Evolutionary conservation across 1,140 invertebrate genomes (phyloP).

Genomic region (Diabrotica virgifera): DNA sequence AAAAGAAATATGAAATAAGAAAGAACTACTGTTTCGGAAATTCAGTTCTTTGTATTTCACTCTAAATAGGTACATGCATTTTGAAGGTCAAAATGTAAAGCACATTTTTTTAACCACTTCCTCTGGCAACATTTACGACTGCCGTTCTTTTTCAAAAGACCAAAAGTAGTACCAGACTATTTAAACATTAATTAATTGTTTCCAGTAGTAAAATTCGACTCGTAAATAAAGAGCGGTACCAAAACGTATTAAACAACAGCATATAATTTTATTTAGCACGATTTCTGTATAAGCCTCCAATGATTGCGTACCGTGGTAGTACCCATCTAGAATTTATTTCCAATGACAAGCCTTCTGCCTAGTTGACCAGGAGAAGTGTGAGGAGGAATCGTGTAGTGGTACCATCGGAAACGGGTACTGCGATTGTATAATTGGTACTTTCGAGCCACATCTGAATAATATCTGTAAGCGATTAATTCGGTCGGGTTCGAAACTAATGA

Average conservation of each 20-base stretch:
- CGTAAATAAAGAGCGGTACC: slow-evolving; percentile 30
- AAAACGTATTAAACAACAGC: slow-evolving; percentile 32
- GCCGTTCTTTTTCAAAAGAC: too few relatives aligned
- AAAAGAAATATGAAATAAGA: too few relatives aligned
- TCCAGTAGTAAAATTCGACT: slow-evolving; percentile 20
- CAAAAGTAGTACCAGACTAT: too few relatives aligned
- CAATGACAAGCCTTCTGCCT: slow-evolving; percentile 28
- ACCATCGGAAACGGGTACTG: slow-evolving; percentile 9
- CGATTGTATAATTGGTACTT: slow-evolving; percentile 31
- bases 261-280: slow-evolving; percentile 31
- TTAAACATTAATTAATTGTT: slow-evolving; percentile 18
- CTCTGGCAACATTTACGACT: too few relatives aligned
- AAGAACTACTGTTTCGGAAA: too few relatives aligned
- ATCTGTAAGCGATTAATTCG: slow-evolving; percentile 30
- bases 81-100: too few relatives aligned
- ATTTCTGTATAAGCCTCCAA: slow-evolving; percentile 28
- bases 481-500: slow-evolving; percentile 30
- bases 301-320: slow-evolving; percentile 37
- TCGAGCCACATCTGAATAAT: slow-evolving; percentile 26
- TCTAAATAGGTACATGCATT: too few relatives aligned
- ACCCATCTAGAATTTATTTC: slow-evolving; percentile 22
- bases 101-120: too few relatives aligned
- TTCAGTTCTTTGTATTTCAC: too few relatives aligned
- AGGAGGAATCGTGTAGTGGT: slow-evolving; percentile 6
- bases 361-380: slow-evolving; percentile 20